Percentiles rank a stretch among this genome's conserved stretches.
Conservation (phyloP, 2,888 invertebrate species). For the Caenorhabditis doughertyi region DNA sequence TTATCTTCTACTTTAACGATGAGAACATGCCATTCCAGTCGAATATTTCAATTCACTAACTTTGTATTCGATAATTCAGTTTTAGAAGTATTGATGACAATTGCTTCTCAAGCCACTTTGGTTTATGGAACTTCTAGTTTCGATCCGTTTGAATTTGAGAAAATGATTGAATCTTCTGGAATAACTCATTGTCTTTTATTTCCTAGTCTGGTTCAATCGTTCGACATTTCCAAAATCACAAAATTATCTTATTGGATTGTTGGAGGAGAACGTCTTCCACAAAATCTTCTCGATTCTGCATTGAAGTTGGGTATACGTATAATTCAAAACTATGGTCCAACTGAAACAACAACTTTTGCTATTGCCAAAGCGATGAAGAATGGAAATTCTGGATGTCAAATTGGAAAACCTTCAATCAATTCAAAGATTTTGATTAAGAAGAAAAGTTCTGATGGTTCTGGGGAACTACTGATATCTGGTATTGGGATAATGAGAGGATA, state of each 20-base stretch:
- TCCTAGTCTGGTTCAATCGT: conserved; percentile 68
- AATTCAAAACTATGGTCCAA: conserved; percentile 80
- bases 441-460: not conserved
- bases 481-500: conserved; percentile 78
- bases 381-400: conserved; percentile 70
- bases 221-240: conserved; percentile 57
- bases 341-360: conserved; percentile 79
- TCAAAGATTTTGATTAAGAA: conserved; percentile 26
- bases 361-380: conserved; percentile 68
- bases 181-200: conserved; percentile 77
- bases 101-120: conserved; percentile 66
- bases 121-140: conserved; percentile 60
- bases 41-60: conserved; percentile 71
- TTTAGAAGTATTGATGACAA: conserved; percentile 74
- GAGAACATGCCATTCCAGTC: conserved; percentile 20
- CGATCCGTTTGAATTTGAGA: conserved; percentile 61
- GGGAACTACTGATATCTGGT: conserved; percentile 68
- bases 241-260: conserved; percentile 76
- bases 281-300: conserved; percentile 67
- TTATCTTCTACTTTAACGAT: conserved; percentile 58
- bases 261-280: conserved; percentile 76
- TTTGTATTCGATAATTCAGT: conserved; percentile 80
- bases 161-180: conserved; percentile 37
- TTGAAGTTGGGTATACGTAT: conserved; percentile 62
- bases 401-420: conserved; percentile 74